These are phyloP conservation scores for Poecile atricapillus DNA, from an alignment of 2,113 vertebrate species.

Conservation along the genomic window DNA sequence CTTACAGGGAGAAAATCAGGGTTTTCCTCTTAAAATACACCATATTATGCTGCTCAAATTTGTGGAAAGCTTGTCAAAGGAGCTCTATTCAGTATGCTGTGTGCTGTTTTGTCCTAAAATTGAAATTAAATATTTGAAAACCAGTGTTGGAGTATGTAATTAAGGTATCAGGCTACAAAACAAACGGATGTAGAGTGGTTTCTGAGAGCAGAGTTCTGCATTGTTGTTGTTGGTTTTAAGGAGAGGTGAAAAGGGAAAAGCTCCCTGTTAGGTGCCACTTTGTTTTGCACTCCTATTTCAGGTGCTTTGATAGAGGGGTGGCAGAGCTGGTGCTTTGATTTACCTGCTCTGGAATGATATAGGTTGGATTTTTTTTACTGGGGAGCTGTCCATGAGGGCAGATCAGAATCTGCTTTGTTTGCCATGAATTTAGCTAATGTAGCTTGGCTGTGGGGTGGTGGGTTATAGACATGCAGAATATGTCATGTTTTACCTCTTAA, in stretches of 20 bases:
- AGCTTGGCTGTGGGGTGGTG: not conserved
- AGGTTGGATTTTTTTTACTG: accelerated
- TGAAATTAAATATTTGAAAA: not conserved
- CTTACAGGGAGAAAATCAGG: conserved; percentile 5
- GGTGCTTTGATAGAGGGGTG: accelerated
- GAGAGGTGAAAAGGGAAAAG: not conserved
- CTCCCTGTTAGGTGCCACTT: not conserved
- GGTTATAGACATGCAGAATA: not conserved
- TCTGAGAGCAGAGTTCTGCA: not conserved
- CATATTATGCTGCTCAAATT: not conserved
- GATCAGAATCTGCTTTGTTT: not conserved
- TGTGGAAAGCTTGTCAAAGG: not conserved
- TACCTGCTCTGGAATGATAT: not conserved
- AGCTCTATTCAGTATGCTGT: not conserved
- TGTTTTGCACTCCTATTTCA: accelerated
- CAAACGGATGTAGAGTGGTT: not conserved
- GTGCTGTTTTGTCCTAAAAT: not conserved
- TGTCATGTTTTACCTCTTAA: accelerated
- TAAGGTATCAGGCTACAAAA: not conserved
- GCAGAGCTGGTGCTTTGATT: not conserved
- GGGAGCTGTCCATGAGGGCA: not conserved
- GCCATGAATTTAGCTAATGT: not conserved
- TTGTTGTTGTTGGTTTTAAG: not conserved
- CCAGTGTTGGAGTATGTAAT: not conserved
- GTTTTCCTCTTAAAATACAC: not conserved